Base-by-base conservation (phyloP, 2,888 invertebrate genomes). In the Stenurella melanura region DNA sequence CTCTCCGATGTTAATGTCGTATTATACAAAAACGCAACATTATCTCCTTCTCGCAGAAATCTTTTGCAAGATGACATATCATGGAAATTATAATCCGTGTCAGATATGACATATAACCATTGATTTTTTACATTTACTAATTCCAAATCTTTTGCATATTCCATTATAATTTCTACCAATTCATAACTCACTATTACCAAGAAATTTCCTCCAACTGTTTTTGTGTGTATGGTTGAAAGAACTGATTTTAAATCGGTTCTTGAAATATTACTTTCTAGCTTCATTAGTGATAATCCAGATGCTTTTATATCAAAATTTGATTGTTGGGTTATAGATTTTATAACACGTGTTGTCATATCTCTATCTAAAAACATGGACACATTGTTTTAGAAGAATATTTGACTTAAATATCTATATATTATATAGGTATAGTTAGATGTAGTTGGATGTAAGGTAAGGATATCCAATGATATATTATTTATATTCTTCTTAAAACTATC, bases 41-140 rank as follows among this genome's bases (percentile, higher is more conserved):
- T 96, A 83, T 95, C 95, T 0, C 96, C 96, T 87, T 96, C 96
- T 15, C 90, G 91, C 30, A 95, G 88, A 0, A 93, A 89, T 79
- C 92, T 91, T 58, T 92, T 90, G 26, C 94, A 90, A 18, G 90
- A 89, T 0, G 92, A 88, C 6, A 93, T 86, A 84, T 94, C 92
- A 0, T 90, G 90, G 4, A 90, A 89, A 4, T 88, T 88, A 0
- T 83, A 85, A 74, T 91, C 89, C 0, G 92, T 92, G 75, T 95
- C 94, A 0, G 94, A 91, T 69, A 96, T 90, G 54, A 96, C 90
- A 86, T 95, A 96, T n/a, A 96, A 87, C 96, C 96, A 96, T 86
- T 96, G 96, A 79, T 93, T 95, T 82, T 90, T 91, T 0, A 95
- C 93, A 84, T 94, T 92, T 0, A 94, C 93, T 91, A 96, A 92